Evolutionary conservation across 2,797 vertebrate genomes (phyloP), one percentile per base, ranked within the genome.

Genomic region (Paratrypauchen microcephalus): DNA sequence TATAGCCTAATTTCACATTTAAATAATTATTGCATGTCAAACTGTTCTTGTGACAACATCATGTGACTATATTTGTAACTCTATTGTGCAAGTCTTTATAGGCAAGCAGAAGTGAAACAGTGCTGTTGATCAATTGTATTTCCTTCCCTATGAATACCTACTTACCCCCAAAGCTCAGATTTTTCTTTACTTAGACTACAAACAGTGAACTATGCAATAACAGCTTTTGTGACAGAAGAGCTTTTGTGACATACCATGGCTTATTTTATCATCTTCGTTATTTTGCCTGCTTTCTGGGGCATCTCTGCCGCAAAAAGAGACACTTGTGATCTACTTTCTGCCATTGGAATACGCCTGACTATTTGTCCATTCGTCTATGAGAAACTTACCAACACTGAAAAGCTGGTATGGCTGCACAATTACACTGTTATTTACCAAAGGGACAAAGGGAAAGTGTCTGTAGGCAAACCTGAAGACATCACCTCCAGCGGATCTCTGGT

Each of bases 391-490:
- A 66, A 26, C 13, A 55, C 6, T 1, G n/a, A 89, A 19, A 1
- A 2, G 15, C 30, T 92, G 79, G 73, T 0, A 36, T 92, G 91
- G 91, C 76, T 70, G 52, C 89, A 89, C 54, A 84, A 87, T 23
- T 19, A 0, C 7, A 74, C 0, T 0, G 13, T 54, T 0, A 28
- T 91, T 59, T 91, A 87, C 71, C 12, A 39, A 67, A 73, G 64
- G 57, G 0, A 66, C 5, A 0, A 45, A 6, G 48, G 69, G 0
- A 65, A 0, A 24, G 68, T 91, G 63, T 57, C 45, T 9, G 0
- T 28, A 0, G 90, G 90, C 16, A 90, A 83, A 47, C 1, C 47
- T 11, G 68, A 50, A 1, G 88, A 91, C 70, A 12, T 91, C 45
- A 69, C 76, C 24, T 0, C 36, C 30, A 61, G 2, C 0, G 91